These are phyloP conservation scores for Isoperla grammatica DNA, from an alignment of 2,888 invertebrate genomes.

Conservation along the genomic window DNA sequence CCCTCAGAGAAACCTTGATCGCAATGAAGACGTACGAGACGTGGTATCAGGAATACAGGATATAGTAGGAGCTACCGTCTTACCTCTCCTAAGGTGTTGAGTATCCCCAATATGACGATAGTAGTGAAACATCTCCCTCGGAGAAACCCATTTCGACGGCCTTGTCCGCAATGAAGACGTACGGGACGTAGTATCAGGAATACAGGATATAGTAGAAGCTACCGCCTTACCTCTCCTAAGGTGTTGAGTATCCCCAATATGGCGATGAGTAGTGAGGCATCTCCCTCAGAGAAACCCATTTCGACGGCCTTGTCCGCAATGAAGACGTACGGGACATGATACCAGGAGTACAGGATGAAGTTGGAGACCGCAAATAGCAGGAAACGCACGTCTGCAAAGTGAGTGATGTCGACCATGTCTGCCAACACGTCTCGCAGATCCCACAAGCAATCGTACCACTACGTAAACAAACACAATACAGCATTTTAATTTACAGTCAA, in stretches of 20 bases:
- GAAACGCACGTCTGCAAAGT: slow-evolving; percentile 69
- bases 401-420: slow-evolving; percentile 76
- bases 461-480: slow-evolving; percentile 34
- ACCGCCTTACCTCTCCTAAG: slow-evolving; percentile 80
- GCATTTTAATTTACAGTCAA: slow-evolving; percentile 13
- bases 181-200: slow-evolving; percentile 90
- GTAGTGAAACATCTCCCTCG: slow-evolving; percentile 67
- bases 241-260: slow-evolving; percentile 85
- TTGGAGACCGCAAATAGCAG: slow-evolving; percentile 79
- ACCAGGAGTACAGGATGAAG: slow-evolving; percentile 86
- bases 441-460: slow-evolving; percentile 67
- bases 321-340: slow-evolving; percentile 90
- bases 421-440: slow-evolving; percentile 71
- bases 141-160: slow-evolving; percentile 65
- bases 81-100: slow-evolving; percentile 85
- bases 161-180: slow-evolving; percentile 82
- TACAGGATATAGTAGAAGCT: slow-evolving; percentile 89
- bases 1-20: slow-evolving; percentile 68
- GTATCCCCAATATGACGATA: slow-evolving; percentile 83
- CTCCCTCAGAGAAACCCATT: slow-evolving; percentile 64
- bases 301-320: slow-evolving; percentile 72
- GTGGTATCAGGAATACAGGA: slow-evolving; percentile 89
- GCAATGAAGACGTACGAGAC: slow-evolving; percentile 89
- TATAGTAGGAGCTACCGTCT: slow-evolving; percentile 86
- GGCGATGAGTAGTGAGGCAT: slow-evolving; percentile 76